Base-by-base conservation (phyloP, 2,113 vertebrate species). In the Tringa solitaria region DNA sequence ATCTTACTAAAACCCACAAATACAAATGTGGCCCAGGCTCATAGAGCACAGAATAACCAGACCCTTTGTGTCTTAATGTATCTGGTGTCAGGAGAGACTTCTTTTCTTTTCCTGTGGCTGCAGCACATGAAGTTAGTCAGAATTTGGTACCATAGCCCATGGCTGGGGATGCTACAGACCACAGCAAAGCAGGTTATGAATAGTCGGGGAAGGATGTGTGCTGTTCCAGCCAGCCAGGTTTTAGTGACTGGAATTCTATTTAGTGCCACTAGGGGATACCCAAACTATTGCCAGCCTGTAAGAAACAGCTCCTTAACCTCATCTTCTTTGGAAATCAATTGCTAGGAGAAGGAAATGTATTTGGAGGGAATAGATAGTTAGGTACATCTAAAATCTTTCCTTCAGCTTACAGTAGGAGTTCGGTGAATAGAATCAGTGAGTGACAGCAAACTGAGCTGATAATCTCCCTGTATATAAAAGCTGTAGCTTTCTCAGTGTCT, bases 51-150 rank as follows among this genome's bases (percentile, higher is more conserved):
- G 68, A 65, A 68, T 60, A 64, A 51, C 8, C 12, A 67, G 24
- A 74, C 5, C 12, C 23, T 83, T 86, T 0, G 0, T 30, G 24
- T 83, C 53, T 76, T 69, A 57, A 53, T 1, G 0, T 12, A 18
- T 8, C 7, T 53, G 16, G 4, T 37, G n/a, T 61, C 24, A 45
- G 57, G 45, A 89, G 10, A 50, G 9, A 37, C 6, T 23, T 33
- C 37, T 39, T 39, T 39, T 39, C 37, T 39, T 41, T 41, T 41
- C 30, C 72, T 51, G 4, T 78, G 54, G 9, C 43, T 90, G 8
- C 8, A 14, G 33, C 14, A 51, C 54, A 41, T 54, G 41, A 59
- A 74, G 4, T 77, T 46, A 67, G 24, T 48, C 22, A 30, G 0
- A 28, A 33, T 61, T 45, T 80, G 20, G 11, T 43, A 14, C 24